phyloP scores from a whole-genome alignment of 2,888 invertebrate genomes.

The Eubasilissa splendida region DNA sequence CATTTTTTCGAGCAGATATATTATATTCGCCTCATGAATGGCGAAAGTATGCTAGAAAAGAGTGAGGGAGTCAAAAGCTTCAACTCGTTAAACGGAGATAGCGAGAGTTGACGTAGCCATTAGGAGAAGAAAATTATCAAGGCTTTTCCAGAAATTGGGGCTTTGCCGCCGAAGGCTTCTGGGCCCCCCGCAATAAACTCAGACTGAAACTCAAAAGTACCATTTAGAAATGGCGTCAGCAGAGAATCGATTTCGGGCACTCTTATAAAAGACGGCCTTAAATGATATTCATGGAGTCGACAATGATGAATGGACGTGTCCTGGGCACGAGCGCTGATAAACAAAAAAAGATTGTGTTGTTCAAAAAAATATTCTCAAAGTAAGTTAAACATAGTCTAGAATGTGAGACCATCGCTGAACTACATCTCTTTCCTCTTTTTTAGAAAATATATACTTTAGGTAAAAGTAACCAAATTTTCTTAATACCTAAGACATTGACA shows the following conservation, averaged over 20 bases:
- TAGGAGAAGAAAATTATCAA: conserved; percentile 34
- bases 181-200: conserved; percentile 10
- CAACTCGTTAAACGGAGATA: conserved; percentile 53
- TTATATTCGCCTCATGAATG: too few relatives aligned
- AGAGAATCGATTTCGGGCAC: conserved; percentile 1
- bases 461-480: too few relatives aligned
- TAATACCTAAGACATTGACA: too few relatives aligned
- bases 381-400: too few relatives aligned
- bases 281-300: not conserved
- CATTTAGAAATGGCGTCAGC: conserved; percentile 6
- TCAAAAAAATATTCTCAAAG: too few relatives aligned
- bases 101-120: conserved; percentile 53
- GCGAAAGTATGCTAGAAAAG: not conserved
- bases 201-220: not conserved
- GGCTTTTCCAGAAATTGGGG: conserved; percentile 34
- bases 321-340: too few relatives aligned
- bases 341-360: too few relatives aligned
- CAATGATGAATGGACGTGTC: conserved; percentile 6
- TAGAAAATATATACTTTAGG: too few relatives aligned
- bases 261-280: conserved; percentile 3
- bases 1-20: too few relatives aligned
- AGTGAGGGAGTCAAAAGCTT: conserved; percentile 12
- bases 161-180: not conserved
- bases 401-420: too few relatives aligned
- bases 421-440: too few relatives aligned